A percentile compares a stretch with the other conserved stretches of the same genome.
These are phyloP conservation scores for Tethea ocularis DNA, from an alignment of 2,888 invertebrate genomes.

Conservation along the genomic window DNA sequence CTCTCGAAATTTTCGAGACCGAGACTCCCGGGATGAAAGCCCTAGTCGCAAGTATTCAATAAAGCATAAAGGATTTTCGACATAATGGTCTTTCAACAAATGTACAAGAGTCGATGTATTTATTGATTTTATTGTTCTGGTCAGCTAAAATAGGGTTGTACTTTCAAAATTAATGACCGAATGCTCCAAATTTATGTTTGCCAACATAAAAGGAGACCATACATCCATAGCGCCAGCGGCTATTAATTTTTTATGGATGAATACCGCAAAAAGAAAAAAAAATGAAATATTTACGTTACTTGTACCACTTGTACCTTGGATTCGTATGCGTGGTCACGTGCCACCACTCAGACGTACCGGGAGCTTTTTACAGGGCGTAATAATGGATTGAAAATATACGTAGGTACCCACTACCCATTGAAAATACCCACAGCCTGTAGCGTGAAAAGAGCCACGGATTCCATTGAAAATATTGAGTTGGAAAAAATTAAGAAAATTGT, in stretches of 20 bases:
- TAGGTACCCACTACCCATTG: no score
- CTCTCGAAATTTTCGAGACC: no score
- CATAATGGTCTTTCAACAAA: no score
- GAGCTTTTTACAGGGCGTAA: conserved; percentile 9
- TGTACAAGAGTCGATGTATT: no score
- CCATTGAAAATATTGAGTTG: not conserved
- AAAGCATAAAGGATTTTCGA: no score
- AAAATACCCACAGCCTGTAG: not conserved
- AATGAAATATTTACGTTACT: conserved; percentile 4
- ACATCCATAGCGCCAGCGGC: not conserved
- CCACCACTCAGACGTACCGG: conserved; percentile 39
- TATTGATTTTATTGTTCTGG: not conserved
- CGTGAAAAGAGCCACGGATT: not conserved
- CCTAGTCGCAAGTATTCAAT: no score
- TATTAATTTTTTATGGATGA: conserved; percentile 1
- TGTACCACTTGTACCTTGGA: conserved; percentile 21
- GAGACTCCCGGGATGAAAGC: no score
- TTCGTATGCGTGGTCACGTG: conserved; percentile 52
- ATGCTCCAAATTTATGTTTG: not conserved
- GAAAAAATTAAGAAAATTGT: not conserved
- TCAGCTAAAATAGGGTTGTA: not conserved
- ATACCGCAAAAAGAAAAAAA: not conserved
- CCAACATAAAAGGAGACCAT: not conserved
- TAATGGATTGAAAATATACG: not conserved
- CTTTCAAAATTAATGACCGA: not conserved